A percentile compares a stretch with the other conserved stretches of the same genome.
phyloP scores from a whole-genome alignment of 53 echinoderm and acorn worm species.

The Mesocentrotus franciscanus region DNA sequence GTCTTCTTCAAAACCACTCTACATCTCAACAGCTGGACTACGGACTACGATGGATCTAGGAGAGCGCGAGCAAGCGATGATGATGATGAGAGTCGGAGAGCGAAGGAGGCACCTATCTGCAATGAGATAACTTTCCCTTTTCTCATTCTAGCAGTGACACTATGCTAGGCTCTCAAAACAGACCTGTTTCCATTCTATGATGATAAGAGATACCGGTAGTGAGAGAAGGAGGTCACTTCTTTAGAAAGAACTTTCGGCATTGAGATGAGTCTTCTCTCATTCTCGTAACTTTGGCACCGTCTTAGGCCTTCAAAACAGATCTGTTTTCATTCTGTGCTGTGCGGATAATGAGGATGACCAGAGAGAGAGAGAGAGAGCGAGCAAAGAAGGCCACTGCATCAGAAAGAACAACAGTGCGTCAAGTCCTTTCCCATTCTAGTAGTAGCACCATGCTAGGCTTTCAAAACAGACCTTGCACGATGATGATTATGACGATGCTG shows the following conservation, averaged over 20 bases:
- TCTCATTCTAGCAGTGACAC: too few relatives aligned
- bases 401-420: background rate
- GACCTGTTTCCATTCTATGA: too few relatives aligned
- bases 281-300: too few relatives aligned
- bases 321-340: too few relatives aligned
- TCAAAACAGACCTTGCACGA: background rate
- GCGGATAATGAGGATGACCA: background rate
- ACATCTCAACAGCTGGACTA: background rate
- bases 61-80: background rate
- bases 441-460: background rate
- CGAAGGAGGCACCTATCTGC: background rate
- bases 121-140: too few relatives aligned
- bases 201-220: too few relatives aligned
- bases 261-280: too few relatives aligned
- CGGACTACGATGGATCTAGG: background rate
- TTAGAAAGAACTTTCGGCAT: too few relatives aligned
- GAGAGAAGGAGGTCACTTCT: too few relatives aligned
- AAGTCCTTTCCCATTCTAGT: background rate
- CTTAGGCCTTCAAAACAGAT: too few relatives aligned
- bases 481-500: too few relatives aligned
- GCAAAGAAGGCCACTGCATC: background rate
- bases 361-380: background rate
- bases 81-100: background rate
- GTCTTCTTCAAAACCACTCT: slow-evolving; percentile 2
- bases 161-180: too few relatives aligned